Percentiles rank a stretch among this genome's conserved stretches.
Evolutionary conservation across 2,113 vertebrate genomes (phyloP).

Genomic region (Pteruthius melanotis): DNA sequence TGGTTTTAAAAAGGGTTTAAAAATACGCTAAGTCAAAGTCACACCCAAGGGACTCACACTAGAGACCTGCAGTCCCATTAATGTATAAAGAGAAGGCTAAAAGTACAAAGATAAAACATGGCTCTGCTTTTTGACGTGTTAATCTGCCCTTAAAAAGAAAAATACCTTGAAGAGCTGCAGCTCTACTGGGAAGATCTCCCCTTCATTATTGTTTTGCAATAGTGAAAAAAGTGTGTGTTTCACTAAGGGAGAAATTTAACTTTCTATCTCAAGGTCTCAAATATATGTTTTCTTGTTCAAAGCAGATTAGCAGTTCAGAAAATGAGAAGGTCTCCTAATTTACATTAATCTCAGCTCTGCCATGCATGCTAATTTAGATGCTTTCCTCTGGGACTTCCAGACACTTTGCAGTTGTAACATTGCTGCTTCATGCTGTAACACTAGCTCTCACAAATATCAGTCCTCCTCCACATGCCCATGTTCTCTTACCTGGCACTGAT

Average conservation of each 20-base stretch:
- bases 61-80: neutral
- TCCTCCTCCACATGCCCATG: neutral
- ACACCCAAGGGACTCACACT: neutral
- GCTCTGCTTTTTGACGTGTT: neutral
- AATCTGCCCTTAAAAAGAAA: conserved; percentile 18
- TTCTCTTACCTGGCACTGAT: neutral
- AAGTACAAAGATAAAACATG: conserved; percentile 1
- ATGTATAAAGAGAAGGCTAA: neutral
- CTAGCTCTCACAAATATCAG: neutral
- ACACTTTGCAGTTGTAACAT: neutral
- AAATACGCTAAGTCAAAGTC: neutral
- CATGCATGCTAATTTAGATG: neutral
- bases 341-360: neutral
- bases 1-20: neutral
- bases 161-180: neutral
- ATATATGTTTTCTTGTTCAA: neutral
- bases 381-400: neutral
- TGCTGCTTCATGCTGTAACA: neutral
- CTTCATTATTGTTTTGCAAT: neutral
- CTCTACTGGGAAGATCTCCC: neutral
- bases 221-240: neutral
- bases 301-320: neutral
- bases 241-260: neutral
- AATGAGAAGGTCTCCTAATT: neutral
- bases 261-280: neutral